Conservation (phyloP, 2,797 vertebrate species). For the Benthosema pterotum region DNA sequence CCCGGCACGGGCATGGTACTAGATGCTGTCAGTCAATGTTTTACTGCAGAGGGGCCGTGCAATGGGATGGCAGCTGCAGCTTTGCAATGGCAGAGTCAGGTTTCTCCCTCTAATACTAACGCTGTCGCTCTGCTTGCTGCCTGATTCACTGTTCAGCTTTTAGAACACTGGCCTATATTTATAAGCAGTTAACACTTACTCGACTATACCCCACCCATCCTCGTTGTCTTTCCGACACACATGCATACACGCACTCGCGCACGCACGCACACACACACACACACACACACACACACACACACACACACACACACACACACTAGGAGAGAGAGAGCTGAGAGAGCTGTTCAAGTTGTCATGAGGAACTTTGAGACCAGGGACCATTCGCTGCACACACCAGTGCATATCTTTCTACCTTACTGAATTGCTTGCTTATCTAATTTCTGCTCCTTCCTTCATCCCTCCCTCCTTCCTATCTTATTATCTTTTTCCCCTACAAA, state of each 20-base stretch:
- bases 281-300: conserved; percentile 3
- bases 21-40: conserved; percentile 78
- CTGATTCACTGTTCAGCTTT: conserved; percentile 93
- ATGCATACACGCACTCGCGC: neutral
- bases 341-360: neutral
- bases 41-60: conserved; percentile 84
- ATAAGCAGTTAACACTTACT: conserved; percentile 82
- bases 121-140: conserved; percentile 63
- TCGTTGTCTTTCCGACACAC: conserved; percentile 42
- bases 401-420: neutral
- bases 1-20: conserved; percentile 26
- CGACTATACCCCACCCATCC: conserved; percentile 48
- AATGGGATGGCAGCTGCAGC: conserved; percentile 88
- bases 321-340: conserved; percentile 38
- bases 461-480: too few relatives aligned
- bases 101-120: conserved; percentile 83
- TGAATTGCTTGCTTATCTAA: too few relatives aligned
- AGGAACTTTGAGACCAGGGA: neutral
- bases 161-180: conserved; percentile 93
- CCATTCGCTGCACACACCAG: neutral
- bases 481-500: neutral
- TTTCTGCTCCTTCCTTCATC: too few relatives aligned
- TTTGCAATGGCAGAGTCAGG: conserved; percentile 82
- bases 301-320: neutral
- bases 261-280: neutral